phyloP scores from a whole-genome alignment of 2,113 vertebrate species.

The Stomatorhinus ivindoensis region DNA sequence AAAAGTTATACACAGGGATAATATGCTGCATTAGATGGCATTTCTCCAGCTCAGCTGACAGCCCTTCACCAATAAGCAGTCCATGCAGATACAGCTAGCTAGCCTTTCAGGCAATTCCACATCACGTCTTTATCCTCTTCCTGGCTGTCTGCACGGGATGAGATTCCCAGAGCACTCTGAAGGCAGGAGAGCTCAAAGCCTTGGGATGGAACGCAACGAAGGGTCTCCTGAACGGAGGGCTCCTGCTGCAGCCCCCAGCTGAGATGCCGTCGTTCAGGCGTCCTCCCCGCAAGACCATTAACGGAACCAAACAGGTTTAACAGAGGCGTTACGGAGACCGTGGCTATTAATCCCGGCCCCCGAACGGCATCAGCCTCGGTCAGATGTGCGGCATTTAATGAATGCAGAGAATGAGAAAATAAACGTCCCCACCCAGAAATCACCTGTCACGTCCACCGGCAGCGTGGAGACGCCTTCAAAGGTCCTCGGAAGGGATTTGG shows the following conservation, averaged over 20 bases:
- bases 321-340: background rate
- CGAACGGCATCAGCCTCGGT: background rate
- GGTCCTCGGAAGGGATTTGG: background rate
- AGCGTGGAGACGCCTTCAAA: conserved; percentile 9
- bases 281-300: conserved; percentile 5
- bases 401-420: background rate
- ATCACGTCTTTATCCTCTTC: background rate
- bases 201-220: background rate
- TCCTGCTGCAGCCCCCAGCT: background rate
- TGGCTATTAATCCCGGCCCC: conserved; percentile 1
- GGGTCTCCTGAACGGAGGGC: background rate
- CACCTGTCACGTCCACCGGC: background rate
- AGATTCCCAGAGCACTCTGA: background rate
- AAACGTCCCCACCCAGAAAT: background rate
- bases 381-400: background rate
- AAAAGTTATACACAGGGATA: background rate
- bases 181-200: background rate
- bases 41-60: background rate
- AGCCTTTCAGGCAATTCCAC: background rate
- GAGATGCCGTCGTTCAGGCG: background rate
- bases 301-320: conserved; percentile 17
- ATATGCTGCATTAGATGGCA: background rate
- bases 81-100: background rate
- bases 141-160: background rate
- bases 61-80: background rate